A percentile compares a stretch with the other conserved stretches of the same genome.
Conservation (phyloP, 2,797 vertebrate species). For the Takifugu rubripes region DNA sequence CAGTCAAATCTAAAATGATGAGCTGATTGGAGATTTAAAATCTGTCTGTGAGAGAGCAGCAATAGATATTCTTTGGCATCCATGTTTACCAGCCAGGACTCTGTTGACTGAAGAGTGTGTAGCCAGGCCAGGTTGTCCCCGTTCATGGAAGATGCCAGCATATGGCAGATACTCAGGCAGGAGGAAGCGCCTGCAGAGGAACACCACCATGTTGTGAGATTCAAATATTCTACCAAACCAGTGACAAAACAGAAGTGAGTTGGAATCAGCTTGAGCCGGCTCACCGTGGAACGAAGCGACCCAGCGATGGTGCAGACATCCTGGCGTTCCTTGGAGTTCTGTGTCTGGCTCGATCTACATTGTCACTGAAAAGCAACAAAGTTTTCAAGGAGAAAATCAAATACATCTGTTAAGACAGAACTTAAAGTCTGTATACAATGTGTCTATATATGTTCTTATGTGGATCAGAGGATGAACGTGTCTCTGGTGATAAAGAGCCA, state of each 20-base stretch:
- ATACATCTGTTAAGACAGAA: too few species aligned
- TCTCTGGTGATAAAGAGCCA: neutral
- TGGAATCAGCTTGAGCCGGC: slow-evolving; percentile 11
- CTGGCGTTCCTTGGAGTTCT: slow-evolving; percentile 92
- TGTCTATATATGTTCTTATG: too few species aligned
- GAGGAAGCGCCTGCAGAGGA: slow-evolving; percentile 85
- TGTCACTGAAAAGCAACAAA: slow-evolving; percentile 79
- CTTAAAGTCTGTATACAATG: too few species aligned
- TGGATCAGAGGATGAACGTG: too few species aligned
- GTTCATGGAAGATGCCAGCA: slow-evolving; percentile 97
- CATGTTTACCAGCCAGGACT: slow-evolving; percentile 87
- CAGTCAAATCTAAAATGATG: neutral
- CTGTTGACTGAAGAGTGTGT: slow-evolving; percentile 98
- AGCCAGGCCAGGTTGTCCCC: slow-evolving; percentile 94
- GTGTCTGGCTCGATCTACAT: slow-evolving; percentile 89
- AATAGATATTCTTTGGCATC: too few species aligned
- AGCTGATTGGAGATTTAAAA: neutral
- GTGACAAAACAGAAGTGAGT: neutral
- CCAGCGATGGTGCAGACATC: slow-evolving; percentile 95
- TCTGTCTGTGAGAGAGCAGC: too few species aligned
- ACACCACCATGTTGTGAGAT: too few species aligned
- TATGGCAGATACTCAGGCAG: slow-evolving; percentile 98
- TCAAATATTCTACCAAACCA: too few species aligned
- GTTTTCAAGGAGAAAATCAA: too few species aligned
- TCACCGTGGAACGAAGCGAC: slow-evolving; percentile 95